Evolutionary conservation across 2,113 vertebrate genomes (phyloP), one percentile per base, ranked within the genome.

Genomic region (Microtus richardsoni): DNA sequence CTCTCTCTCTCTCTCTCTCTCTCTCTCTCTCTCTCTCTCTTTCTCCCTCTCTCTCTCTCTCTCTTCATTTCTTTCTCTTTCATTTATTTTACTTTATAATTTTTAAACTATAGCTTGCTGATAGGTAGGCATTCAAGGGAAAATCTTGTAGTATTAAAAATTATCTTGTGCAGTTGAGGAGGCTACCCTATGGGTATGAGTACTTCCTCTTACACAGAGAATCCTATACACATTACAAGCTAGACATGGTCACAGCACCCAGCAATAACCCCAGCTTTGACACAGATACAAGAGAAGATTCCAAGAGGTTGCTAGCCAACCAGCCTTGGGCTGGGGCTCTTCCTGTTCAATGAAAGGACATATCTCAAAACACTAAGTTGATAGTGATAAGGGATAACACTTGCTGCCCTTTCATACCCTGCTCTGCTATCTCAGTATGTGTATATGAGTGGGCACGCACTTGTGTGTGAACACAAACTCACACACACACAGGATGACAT

Each of bases 11-110:
- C 7, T 24, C 4, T 75, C 14, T 9, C 12, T 11, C 24, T 52
- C 7, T 86, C 52, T 64, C 75, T 12, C 58, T 64, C 60, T 83
- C 2, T 11, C 10, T 2, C 3, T 30, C 39, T 88, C 16, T 30
- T 2, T 2, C 3, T 24, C 4, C 62, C 9, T 9, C 12, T 1
- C 24, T n/a, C 13, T 86, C 11, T 10, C 13, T 47, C 21, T 47
- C 24, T 68, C 26, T 21, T 17, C 21, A 2, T 70, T 22, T 86
- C 52, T 66, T 85, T 16, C 66, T 64, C 66, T 83, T 49, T 11
- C 80, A 44, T 64, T 64, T 4, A 44, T 30, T 83, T 64, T 30
- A 44, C 8, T 19, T 64, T 64, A 64, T 44, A 30, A 64, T 64
- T 84, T 84, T 64, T 39, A 49, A 28, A 30, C 2, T 4, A 74